phyloP scores from a whole-genome alignment of 2,888 invertebrate genomes.

The Cantharis nigra region DNA sequence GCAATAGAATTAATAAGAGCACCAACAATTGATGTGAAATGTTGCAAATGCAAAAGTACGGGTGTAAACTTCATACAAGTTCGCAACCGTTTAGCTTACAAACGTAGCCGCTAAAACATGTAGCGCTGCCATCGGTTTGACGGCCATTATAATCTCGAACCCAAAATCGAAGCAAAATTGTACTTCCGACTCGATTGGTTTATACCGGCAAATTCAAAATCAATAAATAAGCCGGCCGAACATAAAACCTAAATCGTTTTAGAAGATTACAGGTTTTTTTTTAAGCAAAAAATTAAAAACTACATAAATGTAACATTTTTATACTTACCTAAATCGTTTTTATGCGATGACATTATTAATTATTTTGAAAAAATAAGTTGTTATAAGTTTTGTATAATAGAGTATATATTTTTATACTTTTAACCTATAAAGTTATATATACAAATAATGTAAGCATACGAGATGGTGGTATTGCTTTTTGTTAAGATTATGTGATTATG shows the following conservation, averaged over 20 bases:
- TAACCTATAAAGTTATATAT: too few species aligned
- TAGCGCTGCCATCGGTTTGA: conserved; percentile 5
- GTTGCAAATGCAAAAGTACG: conserved; percentile 7
- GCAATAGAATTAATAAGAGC: neutral
- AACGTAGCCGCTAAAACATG: neutral
- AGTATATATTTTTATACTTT: too few species aligned
- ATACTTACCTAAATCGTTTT: neutral
- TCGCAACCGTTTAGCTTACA: conserved; percentile 5
- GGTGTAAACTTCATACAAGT: conserved; percentile 21
- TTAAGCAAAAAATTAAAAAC: neutral
- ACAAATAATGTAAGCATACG: too few species aligned
- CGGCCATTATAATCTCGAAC: conserved; percentile 19
- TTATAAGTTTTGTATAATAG: too few species aligned
- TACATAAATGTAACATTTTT: neutral
- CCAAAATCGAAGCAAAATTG: conserved; percentile 10
- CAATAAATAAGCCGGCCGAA: neutral
- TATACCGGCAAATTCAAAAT: neutral
- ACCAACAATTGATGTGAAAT: neutral
- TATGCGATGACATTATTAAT: neutral
- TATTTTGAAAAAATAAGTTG: too few species aligned
- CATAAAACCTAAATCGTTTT: neutral
- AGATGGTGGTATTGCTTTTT: too few species aligned
- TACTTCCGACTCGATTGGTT: neutral
- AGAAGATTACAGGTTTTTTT: neutral
- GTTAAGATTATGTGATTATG: too few species aligned